These are phyloP conservation scores for Laspeyria flexula DNA, from an alignment of 2,888 invertebrate species.

Conservation along the genomic window DNA sequence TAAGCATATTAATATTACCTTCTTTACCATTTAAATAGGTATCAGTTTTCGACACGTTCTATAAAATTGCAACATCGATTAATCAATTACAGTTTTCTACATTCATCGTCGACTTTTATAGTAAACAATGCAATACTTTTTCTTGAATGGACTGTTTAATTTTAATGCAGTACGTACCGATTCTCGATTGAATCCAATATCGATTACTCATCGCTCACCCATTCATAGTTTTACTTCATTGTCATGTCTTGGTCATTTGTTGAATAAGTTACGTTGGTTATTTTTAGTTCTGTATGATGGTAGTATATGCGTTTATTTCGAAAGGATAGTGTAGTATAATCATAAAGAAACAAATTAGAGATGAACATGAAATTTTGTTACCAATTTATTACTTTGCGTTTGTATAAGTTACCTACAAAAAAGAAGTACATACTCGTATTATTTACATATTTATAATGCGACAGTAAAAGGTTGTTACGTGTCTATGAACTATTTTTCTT, in stretches of 20 bases:
- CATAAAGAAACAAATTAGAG: too few relatives aligned
- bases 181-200: neutral
- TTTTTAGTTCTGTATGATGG: neutral
- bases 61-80: too few relatives aligned
- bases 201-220: neutral
- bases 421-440: too few relatives aligned
- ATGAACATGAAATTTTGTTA: too few relatives aligned
- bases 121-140: neutral
- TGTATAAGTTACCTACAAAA: too few relatives aligned
- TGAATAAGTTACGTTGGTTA: neutral
- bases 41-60: too few relatives aligned
- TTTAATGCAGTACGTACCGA: neutral
- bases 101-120: neutral
- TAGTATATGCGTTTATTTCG: neutral
- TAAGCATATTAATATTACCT: too few relatives aligned
- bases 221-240: neutral
- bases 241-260: neutral
- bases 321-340: neutral
- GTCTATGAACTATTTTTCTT: too few relatives aligned
- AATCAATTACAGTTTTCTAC: neutral
- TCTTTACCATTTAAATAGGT: too few relatives aligned
- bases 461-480: too few relatives aligned
- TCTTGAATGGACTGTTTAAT: neutral
- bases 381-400: too few relatives aligned
- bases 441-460: too few relatives aligned